Conservation (phyloP, 2,797 vertebrate genomes). For the Threskiornis aethiopicus region DNA sequence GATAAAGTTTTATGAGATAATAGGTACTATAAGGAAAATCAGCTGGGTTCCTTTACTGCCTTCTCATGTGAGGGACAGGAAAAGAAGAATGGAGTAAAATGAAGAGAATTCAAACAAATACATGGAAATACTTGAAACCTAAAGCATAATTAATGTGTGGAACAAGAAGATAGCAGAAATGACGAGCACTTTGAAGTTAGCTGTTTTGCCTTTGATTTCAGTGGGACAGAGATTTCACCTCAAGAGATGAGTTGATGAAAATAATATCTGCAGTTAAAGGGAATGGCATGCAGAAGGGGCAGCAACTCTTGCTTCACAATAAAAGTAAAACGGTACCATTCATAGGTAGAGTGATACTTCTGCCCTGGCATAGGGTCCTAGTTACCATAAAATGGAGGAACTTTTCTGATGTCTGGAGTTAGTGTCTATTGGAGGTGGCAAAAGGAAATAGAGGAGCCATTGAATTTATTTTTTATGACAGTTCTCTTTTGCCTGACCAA, state of each 20-base stretch:
- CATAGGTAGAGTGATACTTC: not conserved
- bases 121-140: conserved; percentile 1
- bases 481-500: not conserved
- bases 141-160: not conserved
- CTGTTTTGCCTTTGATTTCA: not conserved
- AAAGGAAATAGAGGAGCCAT: not conserved
- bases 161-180: not conserved
- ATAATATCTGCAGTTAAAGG: not conserved
- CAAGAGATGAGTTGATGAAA: not conserved
- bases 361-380: not conserved
- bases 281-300: not conserved
- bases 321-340: not conserved
- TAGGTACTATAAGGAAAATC: not conserved
- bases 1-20: not conserved
- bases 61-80: not conserved
- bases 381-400: not conserved
- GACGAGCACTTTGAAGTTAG: not conserved
- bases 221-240: not conserved
- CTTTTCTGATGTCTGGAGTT: not conserved
- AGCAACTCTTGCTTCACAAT: not conserved
- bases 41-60: not conserved
- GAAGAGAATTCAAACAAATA: not conserved
- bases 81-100: conserved; percentile 10
- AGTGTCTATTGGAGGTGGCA: not conserved
- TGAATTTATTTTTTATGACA: not conserved